Evolutionary conservation across 2,797 vertebrate species (phyloP), one percentile per base, ranked within the genome.

Genomic region (Bucorvus abyssinicus): DNA sequence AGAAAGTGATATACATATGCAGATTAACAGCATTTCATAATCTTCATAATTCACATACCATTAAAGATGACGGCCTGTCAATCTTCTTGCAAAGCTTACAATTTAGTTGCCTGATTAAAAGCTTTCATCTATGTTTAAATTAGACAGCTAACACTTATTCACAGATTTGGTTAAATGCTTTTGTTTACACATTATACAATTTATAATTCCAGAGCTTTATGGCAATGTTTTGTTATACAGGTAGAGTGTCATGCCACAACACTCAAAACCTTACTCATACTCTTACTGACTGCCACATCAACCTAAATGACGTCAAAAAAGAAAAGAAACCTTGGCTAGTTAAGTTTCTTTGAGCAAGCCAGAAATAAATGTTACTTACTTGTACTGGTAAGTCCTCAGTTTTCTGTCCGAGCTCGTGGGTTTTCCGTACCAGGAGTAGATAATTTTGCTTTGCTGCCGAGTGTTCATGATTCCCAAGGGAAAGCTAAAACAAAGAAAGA

Each of bases 341-440:
- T 50, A 38, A 32, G 9, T 24, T 44, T 10, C 49, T 52, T 47
- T 2, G 4, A 32, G 7, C 14, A 63, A 79, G 15, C 6, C 21
- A 84, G 34, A 88, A 96, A 84, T 38, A 87, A 90, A 15, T 1
- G 2, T 63, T 65, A 98, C 97, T 98, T 91, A 99, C 99, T 96
- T 93, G 86, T 99, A 99, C 30, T 98, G 97, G 1, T 36, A 69
- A 3, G 91, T 98, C 81, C 97, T 98, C 27, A 98, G 47, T 74
- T 98, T 98, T 52, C 98, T 95, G 93, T 99, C 98, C 15, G 96
- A 97, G 30, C 8, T n/a, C 2, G 73, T 2, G 2, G 98, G 97
- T 16, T 47, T 93, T 59, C 98, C 98, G 27, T 95, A 73, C 99
- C 99, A 99, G 20, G 90, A 96, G 85, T 98, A 99, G 14, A 17